Base-by-base conservation (phyloP, 2,888 invertebrate species). In the Elaeidobius kamerunicus region DNA sequence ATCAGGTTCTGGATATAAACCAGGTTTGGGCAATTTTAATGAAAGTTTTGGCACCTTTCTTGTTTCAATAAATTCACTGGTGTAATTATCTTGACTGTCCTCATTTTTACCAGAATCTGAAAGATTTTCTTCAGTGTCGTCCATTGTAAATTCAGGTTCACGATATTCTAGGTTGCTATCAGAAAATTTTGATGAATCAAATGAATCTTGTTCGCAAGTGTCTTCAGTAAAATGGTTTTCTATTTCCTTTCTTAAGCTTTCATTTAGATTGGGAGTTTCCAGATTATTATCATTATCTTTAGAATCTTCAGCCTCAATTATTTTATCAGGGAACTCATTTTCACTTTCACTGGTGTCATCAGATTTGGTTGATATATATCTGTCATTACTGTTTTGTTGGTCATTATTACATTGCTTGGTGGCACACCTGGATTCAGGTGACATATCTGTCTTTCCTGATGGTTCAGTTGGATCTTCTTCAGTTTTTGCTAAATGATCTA, bases 21-120 rank as follows among this genome's bases (percentile, higher is more conserved):
- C 65, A 14, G 62, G 61, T 61, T 73, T 71, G 17, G 71, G 69
- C 32, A 74, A 78, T 69, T 84, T 80, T 17, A 86, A 75, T 59
- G 84, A 86, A 47, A 86, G 73, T 71, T 86, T 86, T 61, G 83
- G 85, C 59, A 84, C 67, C 71, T 79, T 80, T 30, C 73, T 63
- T 9, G 69, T 70, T 47, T 72, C 70, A 44, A 67, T 60, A 20
- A 38, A 41, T 28, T 52, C 46, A 4, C 5, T 32, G 5, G 3
- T 3, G 3, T 3, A n/a, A 32, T 7, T n/a, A 16, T 35, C 15
- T 35, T 35, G 35, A 3, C 3, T 7, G 4, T 17, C 15, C n/a
- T 28, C 23, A 17, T 38, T 32, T 28, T 44, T 50, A 23, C 27
- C 44, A 17, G 36, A 56, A 42, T 57, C 60, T 16, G 47, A 47